A percentile compares a stretch with the other conserved stretches of the same genome.
Conservation (phyloP, 2,888 invertebrate species). For the Fragum fragum region DNA sequence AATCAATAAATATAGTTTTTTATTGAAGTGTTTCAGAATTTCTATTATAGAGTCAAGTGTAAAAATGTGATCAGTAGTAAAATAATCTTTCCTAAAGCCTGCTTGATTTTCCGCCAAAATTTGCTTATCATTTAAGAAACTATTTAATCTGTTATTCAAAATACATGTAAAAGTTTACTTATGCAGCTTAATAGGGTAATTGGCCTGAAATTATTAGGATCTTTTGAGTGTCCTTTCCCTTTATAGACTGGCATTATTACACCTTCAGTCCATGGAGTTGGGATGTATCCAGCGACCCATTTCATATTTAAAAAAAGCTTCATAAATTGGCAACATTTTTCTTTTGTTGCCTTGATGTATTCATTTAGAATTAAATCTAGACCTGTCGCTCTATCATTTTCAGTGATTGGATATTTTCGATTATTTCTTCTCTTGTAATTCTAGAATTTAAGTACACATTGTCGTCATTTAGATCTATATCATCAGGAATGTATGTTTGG, state of each 20-base stretch:
- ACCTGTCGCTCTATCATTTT: neutral
- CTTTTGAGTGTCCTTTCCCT: too few relatives aligned
- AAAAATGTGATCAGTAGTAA: constrained; percentile 43
- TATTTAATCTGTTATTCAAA: neutral
- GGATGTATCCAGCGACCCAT: neutral
- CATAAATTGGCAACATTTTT: neutral
- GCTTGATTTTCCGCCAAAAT: constrained; percentile 16
- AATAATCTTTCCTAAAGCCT: constrained; percentile 29
- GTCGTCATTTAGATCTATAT: neutral
- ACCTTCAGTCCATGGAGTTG: too few relatives aligned
- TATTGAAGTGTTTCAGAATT: constrained; percentile 11
- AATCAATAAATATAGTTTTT: constrained; percentile 49
- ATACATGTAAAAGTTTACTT: constrained; percentile 17
- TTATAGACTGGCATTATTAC: too few relatives aligned
- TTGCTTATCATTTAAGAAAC: constrained; percentile 8
- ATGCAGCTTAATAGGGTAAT: constrained; percentile 9
- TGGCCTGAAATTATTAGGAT: too few relatives aligned
- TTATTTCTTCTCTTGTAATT: neutral
- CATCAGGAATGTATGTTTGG: neutral
- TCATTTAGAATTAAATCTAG: neutral
- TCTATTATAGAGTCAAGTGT: constrained; percentile 34
- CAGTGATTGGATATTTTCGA: neutral
- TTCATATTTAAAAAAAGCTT: neutral
- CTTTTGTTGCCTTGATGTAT: neutral
- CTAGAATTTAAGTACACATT: neutral